Base-by-base conservation (phyloP, 1,140 invertebrate species). In the Drosophila miranda region DNA sequence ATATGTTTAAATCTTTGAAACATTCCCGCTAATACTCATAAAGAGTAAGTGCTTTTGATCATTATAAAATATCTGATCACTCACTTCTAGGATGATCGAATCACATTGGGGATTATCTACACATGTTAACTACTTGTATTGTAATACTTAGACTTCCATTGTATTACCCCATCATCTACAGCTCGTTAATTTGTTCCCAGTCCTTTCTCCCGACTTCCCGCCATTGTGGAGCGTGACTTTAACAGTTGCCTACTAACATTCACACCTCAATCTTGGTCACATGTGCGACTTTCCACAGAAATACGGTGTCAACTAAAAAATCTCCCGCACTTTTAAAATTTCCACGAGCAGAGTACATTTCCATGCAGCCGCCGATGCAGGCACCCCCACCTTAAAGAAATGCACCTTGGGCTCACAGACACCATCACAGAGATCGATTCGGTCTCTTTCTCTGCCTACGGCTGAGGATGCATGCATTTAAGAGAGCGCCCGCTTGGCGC, bases 241-340 rank as follows among this genome's bases (percentile, higher is more conserved):
- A 83, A 68, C 80, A 76, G 52, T 51, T 49, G 28, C 46, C 45
- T 58, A 55, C 64, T 76, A 76, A 79, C 48, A 83, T 68, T 83
- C 52, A 49, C 80, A 84, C 75, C 72, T 83, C 48, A 41, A 41
- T 23, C 56, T 84, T 19, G 71, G 72, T 84, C 80, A 83, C 75
- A 75, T 69, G 76, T 83, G 80, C 11, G 56, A 84, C 41, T 79
- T 83, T 84, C 56, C 71, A 68, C 79, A 66, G 49, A 54, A 54
- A 5, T 23, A 38, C 66, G 66, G 56, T 55, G 19, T 26, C 58
- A 51, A 52, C 58, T 63, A 50, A 60, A 43, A 41, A 42, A 55
- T 48, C 43, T 48, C 23, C 64, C 30, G n/a, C 64, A 67, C 43
- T 13, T 16, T 34, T 2, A 48, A 68, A 67, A 16, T 67, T 67